Conservation (phyloP, 2,797 vertebrate genomes). For the Pogonophryne albipinna region DNA sequence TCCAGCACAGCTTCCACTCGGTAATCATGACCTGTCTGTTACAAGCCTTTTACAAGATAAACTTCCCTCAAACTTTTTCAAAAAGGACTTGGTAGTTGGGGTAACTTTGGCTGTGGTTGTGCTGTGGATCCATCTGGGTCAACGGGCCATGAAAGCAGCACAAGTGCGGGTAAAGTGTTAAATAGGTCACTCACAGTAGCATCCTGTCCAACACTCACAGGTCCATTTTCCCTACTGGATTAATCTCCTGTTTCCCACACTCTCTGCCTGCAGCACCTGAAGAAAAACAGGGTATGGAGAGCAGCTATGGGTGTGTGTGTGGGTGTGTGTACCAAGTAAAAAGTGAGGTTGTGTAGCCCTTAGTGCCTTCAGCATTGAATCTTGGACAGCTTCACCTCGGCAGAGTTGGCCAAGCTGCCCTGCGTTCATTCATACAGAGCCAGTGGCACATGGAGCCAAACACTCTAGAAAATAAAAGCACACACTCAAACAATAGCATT, state of each 20-base stretch:
- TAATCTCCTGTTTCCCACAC: constrained; percentile 49
- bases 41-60: neutral
- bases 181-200: constrained; percentile 66
- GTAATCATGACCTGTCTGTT: constrained; percentile 30
- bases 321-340: constrained; percentile 26
- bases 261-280: constrained; percentile 44
- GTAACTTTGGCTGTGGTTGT: constrained; percentile 30
- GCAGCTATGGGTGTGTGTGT: constrained; percentile 6
- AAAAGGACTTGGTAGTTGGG: neutral
- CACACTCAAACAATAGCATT: constrained; percentile 13
- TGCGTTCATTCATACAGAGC: constrained; percentile 70
- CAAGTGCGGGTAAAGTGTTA: constrained; percentile 41
- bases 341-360: constrained; percentile 47
- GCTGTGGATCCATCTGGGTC: constrained; percentile 48
- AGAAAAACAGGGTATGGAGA: constrained; percentile 17
- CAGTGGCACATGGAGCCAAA: constrained; percentile 58
- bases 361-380: constrained; percentile 49
- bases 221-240: constrained; percentile 45
- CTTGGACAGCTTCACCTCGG: constrained; percentile 63
- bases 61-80: neutral
- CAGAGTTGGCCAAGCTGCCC: constrained; percentile 55
- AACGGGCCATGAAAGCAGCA: constrained; percentile 38
- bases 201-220: constrained; percentile 32
- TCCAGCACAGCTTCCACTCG: constrained; percentile 1
- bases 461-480: constrained; percentile 59